These are phyloP conservation scores for Euglossa dilemma DNA, from an alignment of 1,140 invertebrate species.

Conservation along the genomic window DNA sequence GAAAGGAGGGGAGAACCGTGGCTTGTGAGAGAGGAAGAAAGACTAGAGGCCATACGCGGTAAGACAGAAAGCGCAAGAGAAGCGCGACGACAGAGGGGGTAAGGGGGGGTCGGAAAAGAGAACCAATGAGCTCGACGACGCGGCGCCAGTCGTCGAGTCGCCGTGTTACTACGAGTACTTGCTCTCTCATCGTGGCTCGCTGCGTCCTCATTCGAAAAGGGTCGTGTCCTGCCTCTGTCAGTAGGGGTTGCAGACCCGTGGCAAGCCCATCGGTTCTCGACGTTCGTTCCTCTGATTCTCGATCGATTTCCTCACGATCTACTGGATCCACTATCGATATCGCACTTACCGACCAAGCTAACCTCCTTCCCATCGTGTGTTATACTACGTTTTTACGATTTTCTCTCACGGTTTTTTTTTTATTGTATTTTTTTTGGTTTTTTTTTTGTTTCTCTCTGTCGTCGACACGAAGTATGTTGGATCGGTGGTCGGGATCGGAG, in stretches of 20 bases:
- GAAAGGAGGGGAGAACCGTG: neutral
- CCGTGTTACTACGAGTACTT: constrained; percentile 59
- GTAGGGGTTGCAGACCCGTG: constrained; percentile 64
- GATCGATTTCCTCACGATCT: neutral
- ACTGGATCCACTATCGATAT: neutral
- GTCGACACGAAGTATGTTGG: neutral
- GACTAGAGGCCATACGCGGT: neutral
- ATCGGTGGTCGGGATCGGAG: neutral
- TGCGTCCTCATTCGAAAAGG: constrained; percentile 42
- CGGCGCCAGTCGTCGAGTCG: constrained; percentile 70
- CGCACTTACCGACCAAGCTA: neutral
- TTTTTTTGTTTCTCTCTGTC: neutral
- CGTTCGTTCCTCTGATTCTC: neutral
- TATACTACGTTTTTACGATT: too few relatives aligned
- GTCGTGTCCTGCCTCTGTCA: constrained; percentile 52
- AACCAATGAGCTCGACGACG: constrained; percentile 63
- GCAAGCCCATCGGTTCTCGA: constrained; percentile 19
- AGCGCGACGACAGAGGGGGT: neutral
- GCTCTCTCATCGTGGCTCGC: constrained; percentile 30
- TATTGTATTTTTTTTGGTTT: too few relatives aligned
- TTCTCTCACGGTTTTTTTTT: neutral
- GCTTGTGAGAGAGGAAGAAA: neutral
- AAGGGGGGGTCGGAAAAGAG: constrained; percentile 23
- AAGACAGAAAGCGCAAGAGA: constrained; percentile 29
- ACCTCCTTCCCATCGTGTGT: neutral